These are phyloP conservation scores for Ips nitidus DNA, from an alignment of 1,140 invertebrate genomes.

Conservation along the genomic window DNA sequence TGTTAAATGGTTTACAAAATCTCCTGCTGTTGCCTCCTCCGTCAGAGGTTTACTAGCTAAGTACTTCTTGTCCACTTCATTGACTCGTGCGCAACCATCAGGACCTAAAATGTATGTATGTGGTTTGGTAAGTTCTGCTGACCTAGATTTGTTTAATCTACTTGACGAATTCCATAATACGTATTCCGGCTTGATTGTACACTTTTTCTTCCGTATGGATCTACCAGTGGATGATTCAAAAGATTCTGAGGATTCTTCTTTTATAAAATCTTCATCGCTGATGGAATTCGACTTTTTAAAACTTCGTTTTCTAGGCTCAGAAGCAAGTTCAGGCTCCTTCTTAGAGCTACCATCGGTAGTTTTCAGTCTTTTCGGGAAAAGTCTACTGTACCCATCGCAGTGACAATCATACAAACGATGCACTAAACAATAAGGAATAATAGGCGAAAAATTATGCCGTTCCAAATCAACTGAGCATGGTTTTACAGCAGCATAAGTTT, in stretches of 20 bases:
- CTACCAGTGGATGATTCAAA: no score
- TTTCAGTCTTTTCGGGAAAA: background rate
- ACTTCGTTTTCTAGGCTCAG: conserved; percentile 26
- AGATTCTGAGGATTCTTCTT: no score
- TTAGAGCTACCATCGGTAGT: background rate
- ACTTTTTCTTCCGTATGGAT: no score
- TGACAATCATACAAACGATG: conserved; percentile 49
- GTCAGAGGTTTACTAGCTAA: no score
- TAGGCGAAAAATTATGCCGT: conserved; percentile 40
- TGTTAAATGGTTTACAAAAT: no score
- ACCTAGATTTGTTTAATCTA: no score
- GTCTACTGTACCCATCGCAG: conserved; percentile 38
- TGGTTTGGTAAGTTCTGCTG: no score
- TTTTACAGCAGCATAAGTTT: conserved; percentile 1
- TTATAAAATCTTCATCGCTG: background rate
- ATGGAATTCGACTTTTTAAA: background rate
- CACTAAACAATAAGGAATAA: conserved; percentile 49
- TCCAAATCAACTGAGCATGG: conserved; percentile 37
- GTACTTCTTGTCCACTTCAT: background rate
- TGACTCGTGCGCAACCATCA: background rate
- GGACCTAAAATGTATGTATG: background rate
- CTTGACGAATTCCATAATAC: no score
- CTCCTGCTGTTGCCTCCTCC: no score
- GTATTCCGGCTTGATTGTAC: no score
- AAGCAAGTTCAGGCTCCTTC: no score